A percentile compares a stretch with the other conserved stretches of the same genome.
Evolutionary conservation across 1,140 invertebrate species (phyloP).

Genomic region (Pogonognathellus flavescens): DNA sequence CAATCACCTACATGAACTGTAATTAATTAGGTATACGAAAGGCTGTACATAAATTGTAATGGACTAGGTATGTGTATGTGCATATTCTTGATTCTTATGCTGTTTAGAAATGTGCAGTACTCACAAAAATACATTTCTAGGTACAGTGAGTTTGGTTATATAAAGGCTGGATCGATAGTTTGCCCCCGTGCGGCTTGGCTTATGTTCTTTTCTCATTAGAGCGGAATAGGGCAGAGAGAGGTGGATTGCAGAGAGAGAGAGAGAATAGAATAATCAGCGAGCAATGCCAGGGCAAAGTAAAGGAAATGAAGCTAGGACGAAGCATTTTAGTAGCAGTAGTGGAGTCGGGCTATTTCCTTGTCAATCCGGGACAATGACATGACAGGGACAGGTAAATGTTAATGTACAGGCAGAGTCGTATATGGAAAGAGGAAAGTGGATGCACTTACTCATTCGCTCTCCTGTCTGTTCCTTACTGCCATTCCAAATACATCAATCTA

Average conservation of each 20-base stretch:
- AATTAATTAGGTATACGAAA: too few species aligned
- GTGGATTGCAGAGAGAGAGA: neutral
- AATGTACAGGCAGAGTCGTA: neutral
- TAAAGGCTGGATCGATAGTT: constrained; percentile 25
- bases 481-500: neutral
- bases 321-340: too few species aligned
- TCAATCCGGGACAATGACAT: constrained; percentile 47
- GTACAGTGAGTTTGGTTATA: neutral
- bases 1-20: too few species aligned
- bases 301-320: too few species aligned
- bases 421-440: neutral
- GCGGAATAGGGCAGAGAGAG: constrained; percentile 8
- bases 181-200: constrained; percentile 29
- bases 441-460: neutral
- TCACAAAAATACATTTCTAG: too few species aligned
- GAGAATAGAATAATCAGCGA: constrained; percentile 16
- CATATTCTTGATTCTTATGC: too few species aligned
- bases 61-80: too few species aligned
- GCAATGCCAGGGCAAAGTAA: neutral
- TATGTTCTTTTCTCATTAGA: constrained; percentile 57
- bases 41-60: too few species aligned
- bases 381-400: constrained; percentile 15
- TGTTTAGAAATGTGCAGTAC: neutral
- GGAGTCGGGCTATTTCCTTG: constrained; percentile 32
- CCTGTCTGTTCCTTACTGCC: neutral